phyloP scores from a whole-genome alignment of 2,888 invertebrate genomes.

The Scotopteryx bipunctaria region DNA sequence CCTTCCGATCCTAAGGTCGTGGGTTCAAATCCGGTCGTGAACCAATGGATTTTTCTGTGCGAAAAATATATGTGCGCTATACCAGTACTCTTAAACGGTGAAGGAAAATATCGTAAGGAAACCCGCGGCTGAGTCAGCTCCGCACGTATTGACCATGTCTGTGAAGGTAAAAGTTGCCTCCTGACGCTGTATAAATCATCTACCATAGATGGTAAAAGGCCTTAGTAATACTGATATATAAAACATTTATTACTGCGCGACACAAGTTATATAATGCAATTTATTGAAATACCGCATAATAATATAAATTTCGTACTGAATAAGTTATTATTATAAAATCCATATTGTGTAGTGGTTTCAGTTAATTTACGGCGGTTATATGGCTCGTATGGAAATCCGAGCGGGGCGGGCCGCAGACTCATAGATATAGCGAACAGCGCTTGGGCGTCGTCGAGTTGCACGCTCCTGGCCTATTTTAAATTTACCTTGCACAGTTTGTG shows the following conservation, averaged over 20 bases:
- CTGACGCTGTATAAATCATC: no score
- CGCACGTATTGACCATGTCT: no score
- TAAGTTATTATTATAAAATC: constrained; percentile 37
- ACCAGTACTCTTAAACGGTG: no score
- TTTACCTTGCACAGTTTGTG: constrained; percentile 27
- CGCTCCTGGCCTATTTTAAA: constrained; percentile 40
- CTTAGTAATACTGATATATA: no score
- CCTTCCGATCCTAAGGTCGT: no score
- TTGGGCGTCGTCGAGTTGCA: constrained; percentile 62
- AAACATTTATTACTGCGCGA: constrained; percentile 14
- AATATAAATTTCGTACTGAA: constrained; percentile 32
- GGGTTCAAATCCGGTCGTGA: no score
- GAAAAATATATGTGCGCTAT: no score
- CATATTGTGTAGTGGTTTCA: constrained; percentile 46
- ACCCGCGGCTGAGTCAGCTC: no score
- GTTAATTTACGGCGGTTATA: constrained; percentile 55
- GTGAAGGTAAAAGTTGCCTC: no score
- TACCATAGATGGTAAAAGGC: no score
- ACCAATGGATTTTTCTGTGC: no score
- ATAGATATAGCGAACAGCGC: constrained; percentile 66
- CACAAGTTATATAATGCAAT: not conserved
- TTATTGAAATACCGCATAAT: constrained; percentile 24
- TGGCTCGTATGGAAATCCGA: constrained; percentile 57
- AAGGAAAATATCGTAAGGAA: no score
- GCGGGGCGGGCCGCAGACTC: constrained; percentile 53